These are phyloP conservation scores for Aphelocoma coerulescens DNA, from an alignment of 2,113 vertebrate genomes.

Conservation along the genomic window DNA sequence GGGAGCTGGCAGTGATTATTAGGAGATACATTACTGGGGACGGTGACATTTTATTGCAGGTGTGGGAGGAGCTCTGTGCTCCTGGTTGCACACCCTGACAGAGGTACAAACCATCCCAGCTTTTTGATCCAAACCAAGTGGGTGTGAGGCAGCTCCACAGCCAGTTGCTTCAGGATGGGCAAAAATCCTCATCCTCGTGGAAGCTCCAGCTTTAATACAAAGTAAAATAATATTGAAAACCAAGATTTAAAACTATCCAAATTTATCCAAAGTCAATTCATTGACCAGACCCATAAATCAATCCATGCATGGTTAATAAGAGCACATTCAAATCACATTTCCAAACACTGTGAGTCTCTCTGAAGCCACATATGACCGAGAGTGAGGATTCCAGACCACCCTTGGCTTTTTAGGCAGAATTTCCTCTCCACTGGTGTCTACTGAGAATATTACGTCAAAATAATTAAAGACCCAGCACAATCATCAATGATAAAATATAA, in stretches of 20 bases:
- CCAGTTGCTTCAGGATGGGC: background rate
- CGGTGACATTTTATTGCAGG: background rate
- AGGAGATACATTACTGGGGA: background rate
- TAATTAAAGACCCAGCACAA: conserved; percentile 18
- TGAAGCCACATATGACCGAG: background rate
- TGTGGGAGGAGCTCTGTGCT: background rate
- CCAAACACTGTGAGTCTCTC: background rate
- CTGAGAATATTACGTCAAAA: background rate
- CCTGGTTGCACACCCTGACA: background rate
- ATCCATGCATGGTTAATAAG: conserved; percentile 28
- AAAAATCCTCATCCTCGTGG: conserved; percentile 7
- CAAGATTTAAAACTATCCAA: background rate
- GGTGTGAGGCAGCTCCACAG: background rate
- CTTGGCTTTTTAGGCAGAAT: background rate
- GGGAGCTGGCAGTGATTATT: background rate
- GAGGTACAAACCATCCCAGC: background rate
- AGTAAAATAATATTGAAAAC: background rate
- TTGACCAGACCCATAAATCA: conserved; percentile 8
- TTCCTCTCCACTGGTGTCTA: background rate
- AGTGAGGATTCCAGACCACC: conserved; percentile 1
- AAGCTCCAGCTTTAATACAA: conserved; percentile 25
- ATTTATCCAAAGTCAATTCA: conserved; percentile 20
- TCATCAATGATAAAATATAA: background rate
- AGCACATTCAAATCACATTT: conserved; percentile 31
- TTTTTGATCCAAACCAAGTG: background rate